These are phyloP conservation scores for Drosophila setosimentum DNA, from an alignment of 2,888 invertebrate species.

Conservation along the genomic window DNA sequence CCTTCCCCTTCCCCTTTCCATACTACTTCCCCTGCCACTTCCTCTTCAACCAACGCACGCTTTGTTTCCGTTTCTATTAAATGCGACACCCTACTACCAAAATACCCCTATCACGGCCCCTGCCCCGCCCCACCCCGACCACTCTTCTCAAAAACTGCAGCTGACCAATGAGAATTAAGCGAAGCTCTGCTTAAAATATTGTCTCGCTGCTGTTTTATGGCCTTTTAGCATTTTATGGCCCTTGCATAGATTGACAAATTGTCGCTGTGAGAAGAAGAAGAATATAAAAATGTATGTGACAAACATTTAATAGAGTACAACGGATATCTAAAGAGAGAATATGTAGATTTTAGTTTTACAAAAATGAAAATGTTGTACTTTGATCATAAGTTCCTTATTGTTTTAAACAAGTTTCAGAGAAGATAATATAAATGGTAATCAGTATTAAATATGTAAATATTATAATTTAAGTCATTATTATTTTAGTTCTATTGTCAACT, in stretches of 20 bases:
- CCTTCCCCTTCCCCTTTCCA: background rate
- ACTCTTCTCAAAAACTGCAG: constrained; percentile 2
- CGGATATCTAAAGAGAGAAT: background rate
- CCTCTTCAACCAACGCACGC: constrained; percentile 27
- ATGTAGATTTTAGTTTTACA: background rate
- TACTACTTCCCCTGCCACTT: background rate
- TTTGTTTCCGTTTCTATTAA: constrained; percentile 63
- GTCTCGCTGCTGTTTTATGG: constrained; percentile 19
- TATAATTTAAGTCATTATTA: background rate
- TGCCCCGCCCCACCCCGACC: background rate
- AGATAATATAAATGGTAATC: background rate
- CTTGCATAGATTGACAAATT: constrained; percentile 18
- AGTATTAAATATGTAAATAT: background rate
- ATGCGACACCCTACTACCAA: constrained; percentile 47
- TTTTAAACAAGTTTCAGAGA: background rate
- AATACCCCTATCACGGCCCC: background rate
- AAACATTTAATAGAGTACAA: background rate
- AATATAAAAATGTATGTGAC: background rate
- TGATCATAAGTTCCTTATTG: background rate
- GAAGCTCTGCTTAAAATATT: constrained; percentile 26
- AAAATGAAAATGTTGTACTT: background rate
- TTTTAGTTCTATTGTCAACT: background rate
- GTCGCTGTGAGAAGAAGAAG: background rate
- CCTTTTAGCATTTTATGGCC: constrained; percentile 21
- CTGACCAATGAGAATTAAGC: constrained; percentile 59